Conservation (phyloP, 2,113 vertebrate species). For the Myotis davidii region DNA sequence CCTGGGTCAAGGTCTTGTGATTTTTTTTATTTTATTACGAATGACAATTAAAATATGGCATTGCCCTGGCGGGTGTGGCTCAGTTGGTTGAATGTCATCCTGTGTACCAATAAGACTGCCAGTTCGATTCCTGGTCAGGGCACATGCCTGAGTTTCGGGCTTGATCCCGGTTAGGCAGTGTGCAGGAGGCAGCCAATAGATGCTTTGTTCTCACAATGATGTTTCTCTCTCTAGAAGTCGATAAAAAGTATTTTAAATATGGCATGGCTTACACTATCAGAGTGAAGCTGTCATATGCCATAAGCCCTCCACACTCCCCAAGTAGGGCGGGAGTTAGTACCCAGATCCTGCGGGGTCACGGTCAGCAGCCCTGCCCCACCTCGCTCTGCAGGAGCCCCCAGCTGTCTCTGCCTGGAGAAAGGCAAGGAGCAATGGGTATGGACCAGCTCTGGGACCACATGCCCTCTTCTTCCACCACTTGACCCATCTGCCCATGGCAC, state of each 20-base stretch:
- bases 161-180: background rate
- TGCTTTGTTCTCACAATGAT: background rate
- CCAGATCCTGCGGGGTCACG: background rate
- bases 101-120: background rate
- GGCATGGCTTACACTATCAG: background rate
- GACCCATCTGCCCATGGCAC: background rate
- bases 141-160: background rate
- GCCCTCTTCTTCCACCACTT: background rate
- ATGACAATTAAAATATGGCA: constrained; percentile 33
- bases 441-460: too few species aligned
- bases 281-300: background rate
- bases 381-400: background rate
- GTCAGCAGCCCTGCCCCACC: background rate
- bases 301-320: background rate
- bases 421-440: background rate
- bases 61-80: background rate
- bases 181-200: background rate
- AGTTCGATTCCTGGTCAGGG: background rate
- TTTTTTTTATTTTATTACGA: background rate
- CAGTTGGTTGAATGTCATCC: background rate
- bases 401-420: background rate
- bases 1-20: background rate
- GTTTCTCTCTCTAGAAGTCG: background rate
- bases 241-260: background rate
- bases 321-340: background rate